A percentile compares a stretch with the other conserved stretches of the same genome.
Conservation (phyloP, 2,888 invertebrate species). For the Zygothrica quintamaculata region DNA sequence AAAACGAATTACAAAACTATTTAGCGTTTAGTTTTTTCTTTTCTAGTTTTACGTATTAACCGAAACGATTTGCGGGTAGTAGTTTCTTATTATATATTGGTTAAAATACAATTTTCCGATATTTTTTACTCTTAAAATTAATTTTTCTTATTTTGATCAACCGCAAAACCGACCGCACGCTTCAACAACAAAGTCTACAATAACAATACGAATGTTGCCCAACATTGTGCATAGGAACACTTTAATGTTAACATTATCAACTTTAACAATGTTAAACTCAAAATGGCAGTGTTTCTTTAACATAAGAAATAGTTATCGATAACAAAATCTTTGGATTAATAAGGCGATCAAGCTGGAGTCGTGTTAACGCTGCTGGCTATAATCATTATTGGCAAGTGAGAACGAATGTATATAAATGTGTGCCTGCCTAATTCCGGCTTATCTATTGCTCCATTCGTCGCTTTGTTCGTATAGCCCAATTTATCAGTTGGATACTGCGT, state of each 20-base stretch:
- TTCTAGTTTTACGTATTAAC: background rate
- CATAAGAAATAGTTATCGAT: no score
- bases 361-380: no score
- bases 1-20: conserved; percentile 65
- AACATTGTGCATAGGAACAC: conserved; percentile 33
- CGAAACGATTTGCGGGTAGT: conserved; percentile 12
- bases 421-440: no score
- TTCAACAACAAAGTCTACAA: conserved; percentile 56
- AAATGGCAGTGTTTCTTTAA: conserved; percentile 26
- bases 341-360: no score
- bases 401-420: no score
- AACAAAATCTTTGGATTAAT: no score
- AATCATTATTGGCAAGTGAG: no score
- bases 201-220: conserved; percentile 35
- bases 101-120: conserved; percentile 24
- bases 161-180: conserved; percentile 52
- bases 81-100: conserved; percentile 24
- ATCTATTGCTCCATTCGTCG: no score
- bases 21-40: conserved; percentile 25
- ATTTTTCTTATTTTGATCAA: conserved; percentile 20
- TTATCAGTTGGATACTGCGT: no score
- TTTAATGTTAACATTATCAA: conserved; percentile 12
- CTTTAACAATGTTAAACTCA: conserved; percentile 19
- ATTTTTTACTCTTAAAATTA: conserved; percentile 14
- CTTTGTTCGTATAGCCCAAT: no score